Base-by-base conservation (phyloP, 2,888 invertebrate species). In the Sipunculus nudus region DNA sequence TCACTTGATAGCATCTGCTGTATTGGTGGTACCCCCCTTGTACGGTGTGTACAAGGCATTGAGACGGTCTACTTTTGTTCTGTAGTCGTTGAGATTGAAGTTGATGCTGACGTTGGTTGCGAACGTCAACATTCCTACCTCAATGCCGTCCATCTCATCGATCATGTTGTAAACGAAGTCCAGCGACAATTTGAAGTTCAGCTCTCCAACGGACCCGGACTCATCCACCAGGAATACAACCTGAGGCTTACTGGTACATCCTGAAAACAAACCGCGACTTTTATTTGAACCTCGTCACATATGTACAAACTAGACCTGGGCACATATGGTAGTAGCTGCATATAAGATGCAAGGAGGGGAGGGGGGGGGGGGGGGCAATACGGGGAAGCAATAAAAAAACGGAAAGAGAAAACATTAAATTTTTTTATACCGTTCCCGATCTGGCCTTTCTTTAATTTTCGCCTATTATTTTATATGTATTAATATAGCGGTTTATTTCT, bases 191-290 rank as follows among this genome's bases (percentile, higher is more conserved):
- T 72, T 56, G 66, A 77, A 78, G 67, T 78, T 78, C 2, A 64
- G 64, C 53, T 73, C 67, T 26, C 77, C 78, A 6, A 80, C 76
- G 65, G 78, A 78, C 21, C 77, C 77, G 1, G 79, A 79, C 4
- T 76, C 70, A 57, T 79, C 79, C 32, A 80, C 59, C 13, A 78
- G 71, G 57, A 79, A 75, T 1, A 78, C 75, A 13, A 79, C 65
- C 58, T 79, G 79, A 3, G 74, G 73, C 21, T 67, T 43, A 2
- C 55, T 52, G 40, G 61, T 52, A 54, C 78, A 78, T 45, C 66
- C 76, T 77, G 68, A 6, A 63, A 57, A 40, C 67, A 41, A 39
- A 68, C 68, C 59, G 26, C n/a, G n/a, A n/a, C n/a, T n/a, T n/a
- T n/a, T n/a, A n/a, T n/a, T n/a, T n/a, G n/a, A n/a, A n/a, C n/a